phyloP scores from a whole-genome alignment of 2,888 invertebrate genomes.

The Cepaea hortensis region DNA sequence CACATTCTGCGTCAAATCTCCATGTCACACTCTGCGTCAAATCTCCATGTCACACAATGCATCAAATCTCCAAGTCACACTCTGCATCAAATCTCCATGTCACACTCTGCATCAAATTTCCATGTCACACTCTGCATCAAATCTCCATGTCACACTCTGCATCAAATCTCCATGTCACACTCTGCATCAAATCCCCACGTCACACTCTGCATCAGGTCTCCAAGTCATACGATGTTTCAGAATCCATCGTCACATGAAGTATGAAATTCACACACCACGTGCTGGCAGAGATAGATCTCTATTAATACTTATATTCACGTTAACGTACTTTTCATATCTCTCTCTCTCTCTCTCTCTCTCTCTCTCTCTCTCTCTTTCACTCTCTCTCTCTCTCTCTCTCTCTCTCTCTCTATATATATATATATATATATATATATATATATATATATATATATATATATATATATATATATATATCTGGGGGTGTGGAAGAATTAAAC shows the following conservation, averaged over 20 bases:
- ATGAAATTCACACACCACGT: no score
- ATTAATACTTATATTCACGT: background rate
- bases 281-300: background rate
- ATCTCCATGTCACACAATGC: no score
- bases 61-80: no score
- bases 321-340: background rate
- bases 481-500: no score
- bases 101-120: no score
- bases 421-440: background rate
- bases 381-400: background rate
- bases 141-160: no score
- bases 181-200: background rate
- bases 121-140: no score
- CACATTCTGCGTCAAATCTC: no score
- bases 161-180: background rate
- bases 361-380: background rate
- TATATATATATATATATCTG: background rate
- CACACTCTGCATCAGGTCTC: background rate
- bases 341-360: background rate
- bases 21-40: no score
- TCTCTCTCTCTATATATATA: background rate
- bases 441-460: background rate
- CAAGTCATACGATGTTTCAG: background rate
- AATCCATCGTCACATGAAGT: no score
- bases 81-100: no score